These are phyloP conservation scores for Rhopalosiphum maidis DNA, from an alignment of 1,140 invertebrate species.

Conservation along the genomic window DNA sequence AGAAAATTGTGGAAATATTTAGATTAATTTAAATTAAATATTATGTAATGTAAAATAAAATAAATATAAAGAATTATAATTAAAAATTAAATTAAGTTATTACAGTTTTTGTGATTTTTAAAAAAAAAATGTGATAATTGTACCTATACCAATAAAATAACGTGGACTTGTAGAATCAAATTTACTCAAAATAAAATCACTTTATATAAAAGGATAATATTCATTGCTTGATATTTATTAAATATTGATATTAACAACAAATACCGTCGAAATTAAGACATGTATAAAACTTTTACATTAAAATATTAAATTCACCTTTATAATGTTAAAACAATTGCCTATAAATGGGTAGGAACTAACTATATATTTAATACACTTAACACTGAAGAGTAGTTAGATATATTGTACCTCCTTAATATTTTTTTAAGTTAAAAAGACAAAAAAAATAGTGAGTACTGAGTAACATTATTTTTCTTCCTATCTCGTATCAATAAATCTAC, in stretches of 20 bases:
- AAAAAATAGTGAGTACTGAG: not conserved
- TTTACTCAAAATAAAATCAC: not conserved
- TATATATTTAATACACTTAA: not conserved
- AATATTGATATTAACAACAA: not conserved
- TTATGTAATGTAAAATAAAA: no score
- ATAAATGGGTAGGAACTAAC: not conserved
- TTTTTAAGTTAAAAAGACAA: not conserved
- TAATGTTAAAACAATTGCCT: not conserved
- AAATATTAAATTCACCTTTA: not conserved
- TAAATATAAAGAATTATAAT: no score
- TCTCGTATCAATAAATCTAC: conserved; percentile 22
- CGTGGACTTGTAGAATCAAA: not conserved
- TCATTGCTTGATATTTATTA: not conserved
- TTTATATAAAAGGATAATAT: not conserved
- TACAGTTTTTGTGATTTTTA: not conserved
- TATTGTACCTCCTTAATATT: not conserved
- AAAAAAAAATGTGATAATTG: not conserved
- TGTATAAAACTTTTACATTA: not conserved
- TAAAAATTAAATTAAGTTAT: not conserved
- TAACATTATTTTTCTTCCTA: not conserved
- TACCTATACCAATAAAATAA: not conserved
- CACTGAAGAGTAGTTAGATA: not conserved
- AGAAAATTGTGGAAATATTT: no score
- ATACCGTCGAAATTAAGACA: not conserved
- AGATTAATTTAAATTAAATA: no score